These are phyloP conservation scores for Vicugna pacos DNA, from an alignment of 2,113 vertebrate genomes.

Conservation along the genomic window DNA sequence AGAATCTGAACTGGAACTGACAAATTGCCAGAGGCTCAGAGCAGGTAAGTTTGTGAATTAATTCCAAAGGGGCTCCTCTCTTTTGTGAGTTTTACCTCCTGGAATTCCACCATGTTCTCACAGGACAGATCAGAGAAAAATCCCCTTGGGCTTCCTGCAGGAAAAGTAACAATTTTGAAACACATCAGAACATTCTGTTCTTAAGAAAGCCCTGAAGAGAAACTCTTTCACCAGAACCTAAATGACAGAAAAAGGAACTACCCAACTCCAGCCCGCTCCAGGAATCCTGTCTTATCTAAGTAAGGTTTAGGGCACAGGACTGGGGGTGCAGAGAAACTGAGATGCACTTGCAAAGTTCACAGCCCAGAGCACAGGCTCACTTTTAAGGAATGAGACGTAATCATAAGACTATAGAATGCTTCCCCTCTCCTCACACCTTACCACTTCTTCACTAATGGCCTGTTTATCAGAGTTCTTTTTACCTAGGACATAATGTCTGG, in stretches of 20 bases:
- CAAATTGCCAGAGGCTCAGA: not conserved
- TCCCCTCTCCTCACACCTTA: not conserved
- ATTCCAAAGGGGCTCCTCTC: not conserved
- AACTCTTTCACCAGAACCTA: not conserved
- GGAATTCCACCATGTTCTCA: not conserved
- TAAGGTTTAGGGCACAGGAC: too few relatives aligned
- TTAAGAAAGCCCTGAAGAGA: not conserved
- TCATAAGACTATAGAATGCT: not conserved
- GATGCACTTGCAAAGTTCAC: not conserved
- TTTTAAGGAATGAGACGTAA: not conserved
- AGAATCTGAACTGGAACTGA: not conserved
- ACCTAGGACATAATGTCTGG: not conserved
- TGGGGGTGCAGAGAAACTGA: not conserved
- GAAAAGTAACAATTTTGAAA: not conserved
- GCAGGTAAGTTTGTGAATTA: not conserved
- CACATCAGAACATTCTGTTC: not conserved
- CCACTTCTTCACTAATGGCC: not conserved
- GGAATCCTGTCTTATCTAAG: not conserved
- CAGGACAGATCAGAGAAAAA: not conserved
- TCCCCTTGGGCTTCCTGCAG: not conserved
- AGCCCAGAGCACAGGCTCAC: not conserved
- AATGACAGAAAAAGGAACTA: not conserved
- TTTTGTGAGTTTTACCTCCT: not conserved
- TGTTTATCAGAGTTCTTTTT: not conserved
- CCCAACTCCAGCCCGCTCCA: not conserved